Evolutionary conservation across 2,888 invertebrate species (phyloP).

Genomic region (Arrhopalites spinosus): DNA sequence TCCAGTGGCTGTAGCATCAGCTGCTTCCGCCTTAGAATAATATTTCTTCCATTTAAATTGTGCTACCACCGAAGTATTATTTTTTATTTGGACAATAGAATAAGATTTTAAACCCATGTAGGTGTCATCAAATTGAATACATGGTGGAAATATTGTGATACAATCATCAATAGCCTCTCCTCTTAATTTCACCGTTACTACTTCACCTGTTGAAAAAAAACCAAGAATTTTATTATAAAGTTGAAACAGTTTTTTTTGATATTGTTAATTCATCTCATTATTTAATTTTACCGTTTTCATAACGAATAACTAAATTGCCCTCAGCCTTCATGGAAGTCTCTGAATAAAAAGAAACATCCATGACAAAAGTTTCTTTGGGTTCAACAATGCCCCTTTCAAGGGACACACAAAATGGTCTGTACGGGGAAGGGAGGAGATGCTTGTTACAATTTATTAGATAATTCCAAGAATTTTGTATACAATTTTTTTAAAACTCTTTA

Average conservation of each 20-base stretch:
- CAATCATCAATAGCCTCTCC: conserved; percentile 7
- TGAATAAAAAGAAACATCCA: conserved; percentile 45
- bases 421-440: neutral
- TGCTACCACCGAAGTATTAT: conserved; percentile 12
- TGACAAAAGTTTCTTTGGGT: conserved; percentile 42
- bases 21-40: neutral
- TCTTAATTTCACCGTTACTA: conserved; percentile 3
- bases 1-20: neutral
- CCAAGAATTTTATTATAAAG: neutral
- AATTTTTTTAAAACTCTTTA: too few species aligned
- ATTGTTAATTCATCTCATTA: neutral
- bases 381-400: conserved; percentile 48
- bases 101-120: conserved; percentile 22
- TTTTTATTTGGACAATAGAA: neutral
- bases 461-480: too few species aligned
- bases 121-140: neutral
- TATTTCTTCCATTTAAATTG: conserved; percentile 27
- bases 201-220: conserved; percentile 11
- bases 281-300: conserved; percentile 49
- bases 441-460: too few species aligned
- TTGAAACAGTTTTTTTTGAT: neutral
- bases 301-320: conserved; percentile 46
- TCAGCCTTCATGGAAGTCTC: conserved; percentile 24
- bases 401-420: conserved; percentile 45
- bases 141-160: neutral